These are phyloP conservation scores for Cyrtodaria siliqua DNA, from an alignment of 2,888 invertebrate genomes.

Conservation along the genomic window DNA sequence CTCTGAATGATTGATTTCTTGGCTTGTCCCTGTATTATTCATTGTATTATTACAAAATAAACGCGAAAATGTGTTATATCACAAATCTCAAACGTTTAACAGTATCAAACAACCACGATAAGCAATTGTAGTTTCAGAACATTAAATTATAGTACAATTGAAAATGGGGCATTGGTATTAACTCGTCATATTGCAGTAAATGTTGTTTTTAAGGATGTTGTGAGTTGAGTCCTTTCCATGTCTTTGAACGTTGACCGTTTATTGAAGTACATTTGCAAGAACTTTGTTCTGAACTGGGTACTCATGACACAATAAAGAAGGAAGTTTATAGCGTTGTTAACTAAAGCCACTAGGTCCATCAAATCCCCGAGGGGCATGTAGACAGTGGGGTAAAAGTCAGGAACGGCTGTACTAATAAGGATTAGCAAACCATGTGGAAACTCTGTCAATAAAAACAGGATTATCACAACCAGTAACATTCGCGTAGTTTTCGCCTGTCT, in stretches of 20 bases:
- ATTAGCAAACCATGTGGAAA: slow-evolving; percentile 93
- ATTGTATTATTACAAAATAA: too few relatives aligned
- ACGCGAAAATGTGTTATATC: too few relatives aligned
- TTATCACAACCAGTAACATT: slow-evolving; percentile 94
- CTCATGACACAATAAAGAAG: slow-evolving; percentile 97
- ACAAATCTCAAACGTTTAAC: too few relatives aligned
- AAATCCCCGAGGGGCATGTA: slow-evolving; percentile 90
- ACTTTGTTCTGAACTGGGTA: slow-evolving; percentile 90
- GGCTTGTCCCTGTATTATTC: too few relatives aligned
- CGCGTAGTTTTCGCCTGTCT: slow-evolving; percentile 91
- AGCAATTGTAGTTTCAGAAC: too few relatives aligned
- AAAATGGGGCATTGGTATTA: too few relatives aligned
- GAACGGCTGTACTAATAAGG: slow-evolving; percentile 90
- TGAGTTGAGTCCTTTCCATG: slow-evolving; percentile 59
- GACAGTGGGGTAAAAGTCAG: slow-evolving; percentile 89
- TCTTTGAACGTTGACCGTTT: slow-evolving; percentile 61
- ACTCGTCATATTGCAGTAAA: too few relatives aligned
- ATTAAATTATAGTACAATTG: too few relatives aligned
- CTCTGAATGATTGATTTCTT: too few relatives aligned
- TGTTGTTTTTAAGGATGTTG: slow-evolving; percentile 62
- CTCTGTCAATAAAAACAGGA: slow-evolving; percentile 95
- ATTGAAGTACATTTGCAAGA: slow-evolving; percentile 76
- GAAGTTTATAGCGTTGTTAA: slow-evolving; percentile 97
- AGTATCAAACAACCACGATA: too few relatives aligned
- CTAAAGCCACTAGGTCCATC: slow-evolving; percentile 95